Conservation (phyloP, 2,113 vertebrate genomes). For the Poecile atricapillus region DNA sequence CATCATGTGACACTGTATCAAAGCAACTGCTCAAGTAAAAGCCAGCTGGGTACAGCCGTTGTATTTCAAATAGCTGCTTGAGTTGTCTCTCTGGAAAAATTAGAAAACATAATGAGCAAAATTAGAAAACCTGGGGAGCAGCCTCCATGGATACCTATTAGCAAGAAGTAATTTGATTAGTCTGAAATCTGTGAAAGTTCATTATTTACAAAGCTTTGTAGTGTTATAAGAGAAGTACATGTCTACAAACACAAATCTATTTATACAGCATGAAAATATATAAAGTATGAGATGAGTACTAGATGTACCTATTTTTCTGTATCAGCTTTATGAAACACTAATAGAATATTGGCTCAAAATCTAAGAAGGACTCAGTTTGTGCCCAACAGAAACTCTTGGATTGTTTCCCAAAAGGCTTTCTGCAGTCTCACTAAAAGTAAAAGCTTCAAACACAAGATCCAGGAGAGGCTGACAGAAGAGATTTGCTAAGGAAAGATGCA, state of each 20-base stretch:
- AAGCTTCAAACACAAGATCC: neutral
- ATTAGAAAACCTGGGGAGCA: constrained; percentile 36
- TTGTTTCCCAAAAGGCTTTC: constrained; percentile 17
- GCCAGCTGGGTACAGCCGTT: constrained; percentile 33
- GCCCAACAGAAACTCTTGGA: neutral
- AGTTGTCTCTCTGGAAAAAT: constrained; percentile 58
- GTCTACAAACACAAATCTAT: neutral
- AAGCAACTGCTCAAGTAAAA: constrained; percentile 45
- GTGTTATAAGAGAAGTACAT: neutral
- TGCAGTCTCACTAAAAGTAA: neutral
- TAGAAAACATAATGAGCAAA: constrained; percentile 62
- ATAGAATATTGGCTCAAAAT: constrained; percentile 22
- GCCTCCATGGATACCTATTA: constrained; percentile 4
- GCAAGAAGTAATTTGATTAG: constrained; percentile 17
- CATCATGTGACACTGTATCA: constrained; percentile 50
- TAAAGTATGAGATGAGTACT: neutral
- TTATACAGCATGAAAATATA: neutral
- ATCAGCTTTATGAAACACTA: neutral
- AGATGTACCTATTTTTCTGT: neutral
- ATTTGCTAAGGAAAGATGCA: constrained; percentile 38
- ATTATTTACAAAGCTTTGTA: constrained; percentile 11
- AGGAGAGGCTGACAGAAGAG: neutral
- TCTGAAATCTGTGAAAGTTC: constrained; percentile 5
- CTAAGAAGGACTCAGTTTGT: constrained; percentile 9
- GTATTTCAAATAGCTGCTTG: constrained; percentile 46